These are phyloP conservation scores for Napeogenes inachia DNA, from an alignment of 2,888 invertebrate genomes.

Conservation along the genomic window DNA sequence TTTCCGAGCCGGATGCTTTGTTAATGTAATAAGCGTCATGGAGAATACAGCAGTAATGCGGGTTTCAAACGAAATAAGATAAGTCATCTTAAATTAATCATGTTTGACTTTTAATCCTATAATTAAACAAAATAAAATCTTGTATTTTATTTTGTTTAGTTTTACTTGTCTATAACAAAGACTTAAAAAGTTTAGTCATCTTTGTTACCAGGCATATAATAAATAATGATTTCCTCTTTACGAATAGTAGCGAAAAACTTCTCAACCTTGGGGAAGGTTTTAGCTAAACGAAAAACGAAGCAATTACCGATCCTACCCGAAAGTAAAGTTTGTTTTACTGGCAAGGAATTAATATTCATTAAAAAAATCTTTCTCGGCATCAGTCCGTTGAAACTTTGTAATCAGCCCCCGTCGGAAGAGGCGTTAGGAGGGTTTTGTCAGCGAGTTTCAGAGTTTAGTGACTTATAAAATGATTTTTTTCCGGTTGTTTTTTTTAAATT, in stretches of 20 bases:
- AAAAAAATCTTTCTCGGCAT: constrained; percentile 70
- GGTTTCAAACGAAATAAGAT: too few species aligned
- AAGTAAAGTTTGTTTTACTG: constrained; percentile 72
- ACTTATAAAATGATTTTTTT: constrained; percentile 45
- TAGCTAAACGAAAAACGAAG: constrained; percentile 59
- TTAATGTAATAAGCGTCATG: too few species aligned
- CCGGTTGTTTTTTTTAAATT: constrained; percentile 35
- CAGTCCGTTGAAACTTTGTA: constrained; percentile 72
- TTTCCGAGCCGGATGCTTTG: too few species aligned
- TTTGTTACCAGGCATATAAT: constrained; percentile 21
- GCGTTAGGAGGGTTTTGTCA: constrained; percentile 45
- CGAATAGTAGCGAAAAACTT: constrained; percentile 35
- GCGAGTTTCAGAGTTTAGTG: constrained; percentile 61
- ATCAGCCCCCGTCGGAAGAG: constrained; percentile 50
- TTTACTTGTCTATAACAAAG: background rate
- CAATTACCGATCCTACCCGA: constrained; percentile 65
- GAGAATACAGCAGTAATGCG: too few species aligned
- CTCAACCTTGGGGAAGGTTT: constrained; percentile 51
- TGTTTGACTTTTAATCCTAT: too few species aligned
- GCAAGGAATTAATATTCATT: constrained; percentile 75
- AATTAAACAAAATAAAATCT: too few species aligned
- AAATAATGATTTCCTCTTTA: constrained; percentile 31
- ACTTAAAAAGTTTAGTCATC: background rate
- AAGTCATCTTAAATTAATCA: too few species aligned
- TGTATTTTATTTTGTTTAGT: background rate